Evolutionary conservation across 2,888 invertebrate genomes (phyloP).

Genomic region (Chelonus formosanus): DNA sequence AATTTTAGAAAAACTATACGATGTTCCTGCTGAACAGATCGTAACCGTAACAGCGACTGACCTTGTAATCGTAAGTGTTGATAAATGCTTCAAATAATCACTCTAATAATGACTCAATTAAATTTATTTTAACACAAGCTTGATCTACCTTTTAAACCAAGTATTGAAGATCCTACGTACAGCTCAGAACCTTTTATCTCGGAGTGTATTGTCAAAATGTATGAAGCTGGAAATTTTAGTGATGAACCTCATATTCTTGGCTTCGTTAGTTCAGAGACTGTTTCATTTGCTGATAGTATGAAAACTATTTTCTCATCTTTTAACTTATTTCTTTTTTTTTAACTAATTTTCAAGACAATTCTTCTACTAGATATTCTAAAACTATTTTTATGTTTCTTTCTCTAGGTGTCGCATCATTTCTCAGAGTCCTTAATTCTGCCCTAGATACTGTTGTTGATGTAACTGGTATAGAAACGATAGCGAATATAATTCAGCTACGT

Average conservation of each 20-base stretch:
- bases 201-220: constrained; percentile 10
- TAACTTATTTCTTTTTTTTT: too few species aligned
- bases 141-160: constrained; percentile 22
- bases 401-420: neutral
- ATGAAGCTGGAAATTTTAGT: constrained; percentile 15
- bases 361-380: neutral
- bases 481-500: too few species aligned
- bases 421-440: neutral
- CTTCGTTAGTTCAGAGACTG: constrained; percentile 7
- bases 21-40: constrained; percentile 59
- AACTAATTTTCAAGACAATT: too few species aligned
- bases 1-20: constrained; percentile 62
- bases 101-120: too few species aligned
- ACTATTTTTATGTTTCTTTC: neutral
- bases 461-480: too few species aligned
- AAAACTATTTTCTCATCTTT: too few species aligned
- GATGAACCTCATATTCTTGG: constrained; percentile 19
- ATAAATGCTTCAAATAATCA: too few species aligned
- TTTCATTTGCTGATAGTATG: neutral
- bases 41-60: constrained; percentile 59
- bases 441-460: neutral
- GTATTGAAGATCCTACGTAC: neutral
- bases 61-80: too few species aligned
- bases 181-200: constrained; percentile 4
- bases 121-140: too few species aligned